Base-by-base conservation (phyloP, 2,113 vertebrate genomes). In the Ptilorrhoa leucosticta region DNA sequence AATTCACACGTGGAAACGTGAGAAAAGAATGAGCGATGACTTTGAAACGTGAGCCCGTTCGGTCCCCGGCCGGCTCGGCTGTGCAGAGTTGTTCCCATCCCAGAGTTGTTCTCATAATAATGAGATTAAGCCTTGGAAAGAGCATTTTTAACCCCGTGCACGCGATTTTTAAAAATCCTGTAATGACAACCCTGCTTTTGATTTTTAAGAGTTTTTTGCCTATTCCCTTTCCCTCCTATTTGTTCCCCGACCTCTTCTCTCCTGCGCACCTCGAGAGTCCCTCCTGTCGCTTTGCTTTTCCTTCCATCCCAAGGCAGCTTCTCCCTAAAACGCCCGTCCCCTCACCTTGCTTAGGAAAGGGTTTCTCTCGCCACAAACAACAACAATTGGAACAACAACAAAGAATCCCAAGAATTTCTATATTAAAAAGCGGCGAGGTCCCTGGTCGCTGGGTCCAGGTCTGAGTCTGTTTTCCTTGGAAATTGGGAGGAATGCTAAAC, bases 401-500 rank as follows among this genome's bases (percentile, higher is more conserved):
- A 95, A 71, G 92, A 92, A 96, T 96, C 53, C 51, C 0, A 96
- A 50, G 95, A 96, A 97, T 97, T 87, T 90, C 83, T 66, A 58
- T 97, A 96, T 97, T 97, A 95, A 96, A 97, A 94, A 84, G 88
- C 2, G 60, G 81, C 57, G 73, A 26, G 72, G 45, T 90, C 93
- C 82, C 82, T 47, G 73, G 58, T 93, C 86, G 27, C 78, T 23
- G 69, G 68, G 72, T 88, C 19, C 90, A 5, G 85, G 64, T 86
- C 93, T 93, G 96, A 94, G 57, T 92, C 84, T 98, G 97, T 98
- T 98, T 98, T 98, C 97, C 97, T 98, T 98, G 97, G 97, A 95
- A 93, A 73, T 97, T 96, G 97, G 96, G 96, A 98, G 98, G 98
- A 98, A 98, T 98, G 97, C 94, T 92, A 97, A 98, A 98, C 69